Evolutionary conservation across 2,113 vertebrate genomes (phyloP).

Genomic region (Solenodon paradoxus): DNA sequence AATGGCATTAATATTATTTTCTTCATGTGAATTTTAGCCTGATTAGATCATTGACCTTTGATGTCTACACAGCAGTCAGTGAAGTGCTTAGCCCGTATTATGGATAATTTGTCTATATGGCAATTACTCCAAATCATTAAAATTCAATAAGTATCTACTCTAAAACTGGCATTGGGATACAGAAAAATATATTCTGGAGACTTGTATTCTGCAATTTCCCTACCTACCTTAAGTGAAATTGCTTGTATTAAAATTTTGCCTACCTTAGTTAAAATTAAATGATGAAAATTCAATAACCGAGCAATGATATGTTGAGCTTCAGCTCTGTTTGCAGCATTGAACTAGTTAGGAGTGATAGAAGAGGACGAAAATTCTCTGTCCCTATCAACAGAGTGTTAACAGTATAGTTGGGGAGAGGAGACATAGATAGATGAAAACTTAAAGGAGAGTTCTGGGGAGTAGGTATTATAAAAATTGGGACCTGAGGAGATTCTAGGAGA

Average conservation of each 20-base stretch:
- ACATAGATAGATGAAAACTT: neutral
- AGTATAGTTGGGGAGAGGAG: neutral
- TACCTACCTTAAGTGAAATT: neutral
- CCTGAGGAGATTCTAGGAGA: neutral
- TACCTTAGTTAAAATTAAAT: constrained; percentile 46
- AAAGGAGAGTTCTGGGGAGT: neutral
- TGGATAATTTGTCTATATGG: neutral
- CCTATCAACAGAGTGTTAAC: neutral
- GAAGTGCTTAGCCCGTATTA: neutral
- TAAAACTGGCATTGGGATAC: neutral
- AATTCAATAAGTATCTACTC: neutral
- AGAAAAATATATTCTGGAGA: neutral
- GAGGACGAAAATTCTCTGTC: neutral
- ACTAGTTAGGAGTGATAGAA: neutral
- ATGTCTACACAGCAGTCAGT: neutral
- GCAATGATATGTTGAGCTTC: neutral
- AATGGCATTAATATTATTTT: neutral
- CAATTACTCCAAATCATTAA: constrained; percentile 28
- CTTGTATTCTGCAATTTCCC: neutral
- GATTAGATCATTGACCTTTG: constrained; percentile 26
- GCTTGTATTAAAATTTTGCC: neutral
- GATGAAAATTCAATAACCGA: constrained; percentile 15
- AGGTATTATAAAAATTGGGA: neutral
- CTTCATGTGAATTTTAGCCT: neutral
- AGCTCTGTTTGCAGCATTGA: neutral